Percentiles rank a stretch among this genome's conserved stretches.
Conservation (phyloP, 1,140 invertebrate species). For the Diachasma alloeum region DNA sequence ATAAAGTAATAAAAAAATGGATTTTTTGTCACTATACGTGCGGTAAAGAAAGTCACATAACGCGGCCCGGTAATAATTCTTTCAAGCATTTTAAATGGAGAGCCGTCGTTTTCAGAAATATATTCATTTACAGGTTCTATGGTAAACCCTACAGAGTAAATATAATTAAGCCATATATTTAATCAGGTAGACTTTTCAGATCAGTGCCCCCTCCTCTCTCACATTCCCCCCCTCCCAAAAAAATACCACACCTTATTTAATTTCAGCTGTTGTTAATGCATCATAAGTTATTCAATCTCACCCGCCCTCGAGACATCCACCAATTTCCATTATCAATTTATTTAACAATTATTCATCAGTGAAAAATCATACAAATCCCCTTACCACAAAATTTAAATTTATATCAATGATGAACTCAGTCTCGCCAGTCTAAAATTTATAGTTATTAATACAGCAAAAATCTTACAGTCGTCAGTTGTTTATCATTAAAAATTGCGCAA, state of each 20-base stretch:
- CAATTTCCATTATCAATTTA: neutral
- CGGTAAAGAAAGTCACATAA: conserved; percentile 34
- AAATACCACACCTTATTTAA: neutral
- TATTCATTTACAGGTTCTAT: conserved; percentile 59
- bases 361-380: conserved; percentile 1
- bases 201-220: conserved; percentile 48
- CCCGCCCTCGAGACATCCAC: neutral
- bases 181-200: conserved; percentile 66
- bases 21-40: conserved; percentile 1
- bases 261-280: neutral
- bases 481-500: conserved; percentile 24
- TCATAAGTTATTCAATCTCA: neutral
- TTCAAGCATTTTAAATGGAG: conserved; percentile 20
- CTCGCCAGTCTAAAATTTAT: conserved; percentile 31
- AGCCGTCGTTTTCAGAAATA: conserved; percentile 53
- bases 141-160: conserved; percentile 65
- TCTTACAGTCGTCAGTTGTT: conserved; percentile 28
- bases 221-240: conserved; percentile 37
- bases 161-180: conserved; percentile 66
- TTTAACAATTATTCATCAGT: neutral
- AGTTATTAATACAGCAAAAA: conserved; percentile 15
- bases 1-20: neutral
- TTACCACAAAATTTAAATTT: conserved; percentile 22
- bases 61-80: conserved; percentile 49
- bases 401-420: conserved; percentile 34